A percentile compares a stretch with the other conserved stretches of the same genome.
phyloP scores from a whole-genome alignment of 1,140 invertebrate genomes.

The Bicyclus anynana region DNA sequence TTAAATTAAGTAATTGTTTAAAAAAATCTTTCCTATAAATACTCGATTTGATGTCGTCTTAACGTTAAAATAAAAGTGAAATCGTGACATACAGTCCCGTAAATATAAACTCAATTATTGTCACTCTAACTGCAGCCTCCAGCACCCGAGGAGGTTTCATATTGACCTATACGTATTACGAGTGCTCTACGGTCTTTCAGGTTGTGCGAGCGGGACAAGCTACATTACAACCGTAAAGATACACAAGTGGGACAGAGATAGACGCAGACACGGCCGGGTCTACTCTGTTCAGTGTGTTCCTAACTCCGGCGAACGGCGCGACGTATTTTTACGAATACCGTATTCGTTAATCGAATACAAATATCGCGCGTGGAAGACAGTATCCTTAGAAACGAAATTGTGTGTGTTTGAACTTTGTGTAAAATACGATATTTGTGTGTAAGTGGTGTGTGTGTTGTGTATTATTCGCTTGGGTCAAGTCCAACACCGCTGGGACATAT shows the following conservation, averaged over 20 bases:
- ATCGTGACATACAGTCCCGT: slow-evolving; percentile 6
- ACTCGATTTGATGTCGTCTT: not conserved
- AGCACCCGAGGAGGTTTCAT: slow-evolving; percentile 71
- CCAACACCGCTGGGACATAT: slow-evolving; percentile 23
- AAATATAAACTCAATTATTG: slow-evolving; percentile 16
- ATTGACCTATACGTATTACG: slow-evolving; percentile 76
- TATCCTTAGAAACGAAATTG: slow-evolving; percentile 19
- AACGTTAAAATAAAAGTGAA: not conserved
- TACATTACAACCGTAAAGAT: slow-evolving; percentile 23
- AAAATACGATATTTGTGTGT: slow-evolving; percentile 12
- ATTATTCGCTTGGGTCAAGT: slow-evolving; percentile 17
- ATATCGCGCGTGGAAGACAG: slow-evolving; percentile 20
- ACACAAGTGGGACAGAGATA: slow-evolving; percentile 35
- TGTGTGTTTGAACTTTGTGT: slow-evolving; percentile 17
- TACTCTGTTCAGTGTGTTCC: slow-evolving; percentile 57
- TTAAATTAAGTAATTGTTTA: too few relatives aligned
- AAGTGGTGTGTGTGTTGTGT: slow-evolving; percentile 24
- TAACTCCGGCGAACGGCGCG: slow-evolving; percentile 44
- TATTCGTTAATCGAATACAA: slow-evolving; percentile 15
- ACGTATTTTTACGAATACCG: slow-evolving; percentile 22
- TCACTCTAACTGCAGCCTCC: slow-evolving; percentile 70
- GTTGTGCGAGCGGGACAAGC: slow-evolving; percentile 46
- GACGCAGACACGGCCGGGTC: slow-evolving; percentile 49
- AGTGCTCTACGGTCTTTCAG: slow-evolving; percentile 68
- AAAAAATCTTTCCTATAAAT: not conserved